Percentiles rank a stretch among this genome's conserved stretches.
Conservation (phyloP, 2,113 vertebrate genomes). For the Calonectris borealis region DNA sequence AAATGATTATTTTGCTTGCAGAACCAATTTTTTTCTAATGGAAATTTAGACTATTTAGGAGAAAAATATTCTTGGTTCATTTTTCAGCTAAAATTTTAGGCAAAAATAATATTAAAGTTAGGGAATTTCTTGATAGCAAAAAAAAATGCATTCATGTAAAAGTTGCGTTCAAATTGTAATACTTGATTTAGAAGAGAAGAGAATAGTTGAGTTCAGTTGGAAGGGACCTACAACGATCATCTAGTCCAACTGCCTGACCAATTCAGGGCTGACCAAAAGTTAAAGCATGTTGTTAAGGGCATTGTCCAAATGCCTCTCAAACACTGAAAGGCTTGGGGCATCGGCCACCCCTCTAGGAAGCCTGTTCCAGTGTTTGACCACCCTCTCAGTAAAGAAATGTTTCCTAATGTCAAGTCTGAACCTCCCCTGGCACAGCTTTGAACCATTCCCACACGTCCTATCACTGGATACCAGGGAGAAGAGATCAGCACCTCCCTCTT, state of each 20-base stretch:
- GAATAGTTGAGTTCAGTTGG: not conserved
- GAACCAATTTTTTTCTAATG: not conserved
- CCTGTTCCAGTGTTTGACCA: not conserved
- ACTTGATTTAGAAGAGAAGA: not conserved
- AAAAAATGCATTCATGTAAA: not conserved
- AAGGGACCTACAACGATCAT: not conserved
- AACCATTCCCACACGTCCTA: fast-evolving
- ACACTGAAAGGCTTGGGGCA: not conserved
- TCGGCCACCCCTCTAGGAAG: not conserved
- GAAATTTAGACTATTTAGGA: not conserved
- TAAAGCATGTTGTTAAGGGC: not conserved
- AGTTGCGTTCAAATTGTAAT: not conserved
- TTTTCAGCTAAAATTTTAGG: not conserved
- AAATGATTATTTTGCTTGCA: not conserved
- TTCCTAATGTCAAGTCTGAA: not conserved
- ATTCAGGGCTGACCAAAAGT: not conserved
- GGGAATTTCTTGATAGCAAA: not conserved
- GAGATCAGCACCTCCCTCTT: not conserved
- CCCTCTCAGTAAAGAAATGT: not conserved
- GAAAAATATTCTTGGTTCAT: not conserved
- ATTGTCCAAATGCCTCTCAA: not conserved
- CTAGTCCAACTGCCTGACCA: not conserved
- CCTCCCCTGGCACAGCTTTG: not conserved
- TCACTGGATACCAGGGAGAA: not conserved
- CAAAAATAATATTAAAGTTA: not conserved